Base-by-base conservation (phyloP, 2,888 invertebrate genomes). In the Tetrapedia diversipes region DNA sequence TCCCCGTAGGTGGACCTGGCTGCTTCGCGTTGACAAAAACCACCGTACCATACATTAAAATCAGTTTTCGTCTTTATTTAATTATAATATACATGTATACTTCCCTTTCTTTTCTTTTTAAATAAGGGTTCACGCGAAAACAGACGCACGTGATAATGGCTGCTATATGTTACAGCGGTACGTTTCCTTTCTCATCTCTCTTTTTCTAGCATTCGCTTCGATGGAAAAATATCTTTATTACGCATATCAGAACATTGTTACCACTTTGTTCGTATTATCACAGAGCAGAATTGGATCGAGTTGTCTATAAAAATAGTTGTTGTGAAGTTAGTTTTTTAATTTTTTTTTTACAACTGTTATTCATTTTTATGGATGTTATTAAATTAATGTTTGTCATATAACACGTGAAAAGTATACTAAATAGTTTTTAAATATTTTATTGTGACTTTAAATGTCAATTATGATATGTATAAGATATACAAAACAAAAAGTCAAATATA, bases 81-180 rank as follows among this genome's bases (percentile, higher is more conserved):
- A 69, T 51, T 57, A 47, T 53, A 65, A 43, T 22, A 45, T 67
- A 63, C 47, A 59, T 63, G 57, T 41, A 45, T 61, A 60, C 11
- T n/a, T 8, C 37, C 11, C n/a, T 39, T 39, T 39, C 16, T 37
- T 16, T 56, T 45, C 34, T 47, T 47, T 45, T 73, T 49, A 37
- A 69, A 71, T 59, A 80, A 68, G 51, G 54, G 51, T 71, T 63
- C 65, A 64, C 43, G 32, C 63, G 65, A 68, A 68, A 80, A 77
- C 71, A 75, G 64, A 64, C 53, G 59, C 77, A 56, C 81, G 65
- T 72, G 74, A 80, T 86, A 82, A 91, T 91, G 91, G 90, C 91
- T 85, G 86, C 89, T 85, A 84, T 89, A 79, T 90, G 90, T 86
- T 90, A 87, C 81, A 87, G 87, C 79, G 91, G 91, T 91, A 91